Evolutionary conservation across 53 echinoderm and acorn worm genomes (phyloP).

Genomic region (Echinarachnius parma): DNA sequence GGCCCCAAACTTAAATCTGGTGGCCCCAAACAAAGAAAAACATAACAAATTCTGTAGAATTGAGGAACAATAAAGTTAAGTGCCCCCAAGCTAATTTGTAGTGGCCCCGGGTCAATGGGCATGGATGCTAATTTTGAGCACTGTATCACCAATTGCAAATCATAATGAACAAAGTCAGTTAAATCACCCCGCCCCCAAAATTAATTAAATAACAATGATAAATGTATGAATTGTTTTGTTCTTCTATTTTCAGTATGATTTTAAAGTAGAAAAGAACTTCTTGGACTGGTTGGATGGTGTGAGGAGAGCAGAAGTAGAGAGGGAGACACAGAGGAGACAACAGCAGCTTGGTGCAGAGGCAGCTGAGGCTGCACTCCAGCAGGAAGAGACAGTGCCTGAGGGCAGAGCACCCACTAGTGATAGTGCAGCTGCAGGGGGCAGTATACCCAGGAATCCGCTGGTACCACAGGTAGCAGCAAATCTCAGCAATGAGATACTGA

Average conservation of each 20-base stretch:
- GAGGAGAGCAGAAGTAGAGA: conserved; percentile 43
- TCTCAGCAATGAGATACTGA: conserved; percentile 39
- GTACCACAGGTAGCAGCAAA: conserved; percentile 14
- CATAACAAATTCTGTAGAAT: too few relatives aligned
- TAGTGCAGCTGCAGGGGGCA: conserved; percentile 46
- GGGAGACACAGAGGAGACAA: conserved; percentile 37
- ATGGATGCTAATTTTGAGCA: too few relatives aligned
- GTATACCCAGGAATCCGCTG: conserved; percentile 42
- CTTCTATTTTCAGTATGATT: conserved; percentile 66
- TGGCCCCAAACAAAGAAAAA: too few relatives aligned
- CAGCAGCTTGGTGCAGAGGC: conserved; percentile 45
- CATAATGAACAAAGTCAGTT: too few relatives aligned
- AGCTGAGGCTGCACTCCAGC: conserved; percentile 34
- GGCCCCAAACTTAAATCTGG: too few relatives aligned
- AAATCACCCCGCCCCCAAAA: too few relatives aligned
- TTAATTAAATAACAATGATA: too few relatives aligned
- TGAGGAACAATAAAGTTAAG: too few relatives aligned
- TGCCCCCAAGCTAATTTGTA: background rate
- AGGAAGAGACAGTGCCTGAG: conserved; percentile 25
- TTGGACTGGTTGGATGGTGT: conserved; percentile 52
- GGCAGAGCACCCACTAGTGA: conserved; percentile 2
- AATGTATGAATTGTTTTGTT: too few relatives aligned
- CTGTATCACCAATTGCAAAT: too few relatives aligned
- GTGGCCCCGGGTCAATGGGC: too few relatives aligned
- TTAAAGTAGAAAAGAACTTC: conserved; percentile 71